phyloP scores from a whole-genome alignment of 2,888 invertebrate genomes.

The Athetis lepigone region DNA sequence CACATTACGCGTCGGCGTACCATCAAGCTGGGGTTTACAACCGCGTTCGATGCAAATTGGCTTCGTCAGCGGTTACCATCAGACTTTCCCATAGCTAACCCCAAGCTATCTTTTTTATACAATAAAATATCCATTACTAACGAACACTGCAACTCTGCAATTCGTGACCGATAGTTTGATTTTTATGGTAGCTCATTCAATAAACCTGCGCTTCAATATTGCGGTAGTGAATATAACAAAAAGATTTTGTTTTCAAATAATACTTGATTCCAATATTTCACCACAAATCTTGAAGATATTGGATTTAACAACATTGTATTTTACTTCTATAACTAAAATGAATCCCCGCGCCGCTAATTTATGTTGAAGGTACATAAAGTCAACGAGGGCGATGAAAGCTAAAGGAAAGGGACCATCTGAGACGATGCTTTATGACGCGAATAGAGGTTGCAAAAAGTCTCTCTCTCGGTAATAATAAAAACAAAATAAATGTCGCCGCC shows the following conservation, averaged over 20 bases:
- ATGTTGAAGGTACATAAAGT: conserved; percentile 43
- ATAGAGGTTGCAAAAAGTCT: too few species aligned
- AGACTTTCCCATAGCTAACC: conserved; percentile 41
- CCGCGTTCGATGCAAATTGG: conserved; percentile 51
- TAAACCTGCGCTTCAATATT: conserved; percentile 26
- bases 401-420: conserved; percentile 40
- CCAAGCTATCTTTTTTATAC: conserved; percentile 21
- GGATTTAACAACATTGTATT: background rate
- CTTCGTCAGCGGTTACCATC: conserved; percentile 49
- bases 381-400: conserved; percentile 42
- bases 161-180: conserved; percentile 24
- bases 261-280: background rate
- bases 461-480: too few species aligned
- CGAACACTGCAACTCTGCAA: conserved; percentile 43
- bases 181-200: conserved; percentile 35
- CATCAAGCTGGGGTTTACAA: conserved; percentile 45
- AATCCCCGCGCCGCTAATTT: conserved; percentile 34
- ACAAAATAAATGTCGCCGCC: too few species aligned
- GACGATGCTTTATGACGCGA: conserved; percentile 62
- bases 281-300: background rate
- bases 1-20: conserved; percentile 41
- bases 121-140: conserved; percentile 35
- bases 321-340: too few species aligned
- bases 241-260: conserved; percentile 5
- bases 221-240: conserved; percentile 8